A percentile compares a stretch with the other conserved stretches of the same genome.
phyloP scores from a whole-genome alignment of 2,888 invertebrate species.

The Sinohyriopsis cumingii region DNA sequence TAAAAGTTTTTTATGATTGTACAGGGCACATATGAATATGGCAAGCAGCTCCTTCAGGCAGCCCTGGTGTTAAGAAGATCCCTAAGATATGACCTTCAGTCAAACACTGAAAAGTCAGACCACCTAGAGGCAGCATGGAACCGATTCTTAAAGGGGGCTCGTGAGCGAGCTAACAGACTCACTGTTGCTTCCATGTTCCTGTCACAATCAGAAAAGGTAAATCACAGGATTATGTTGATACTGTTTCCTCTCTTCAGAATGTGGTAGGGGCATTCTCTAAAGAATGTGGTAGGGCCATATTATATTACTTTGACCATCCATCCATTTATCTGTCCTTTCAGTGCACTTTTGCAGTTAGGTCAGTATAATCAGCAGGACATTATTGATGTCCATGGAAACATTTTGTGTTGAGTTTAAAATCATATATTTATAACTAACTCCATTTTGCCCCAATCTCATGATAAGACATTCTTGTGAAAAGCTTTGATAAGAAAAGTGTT shows the following conservation, averaged over 20 bases:
- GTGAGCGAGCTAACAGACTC: conserved; percentile 84
- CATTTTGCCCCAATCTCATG: no score
- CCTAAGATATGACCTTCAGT: conserved; percentile 77
- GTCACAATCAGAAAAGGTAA: conserved; percentile 76
- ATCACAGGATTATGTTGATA: background rate
- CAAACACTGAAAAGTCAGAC: conserved; percentile 76
- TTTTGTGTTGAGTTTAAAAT: background rate
- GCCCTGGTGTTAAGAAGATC: conserved; percentile 82
- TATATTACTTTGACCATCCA: background rate
- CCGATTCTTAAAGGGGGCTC: conserved; percentile 80
- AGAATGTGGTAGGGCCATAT: background rate
- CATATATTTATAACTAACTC: background rate
- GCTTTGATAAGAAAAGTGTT: no score
- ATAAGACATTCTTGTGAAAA: no score
- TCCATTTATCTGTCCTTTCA: background rate
- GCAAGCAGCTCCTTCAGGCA: conserved; percentile 84
- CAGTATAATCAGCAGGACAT: background rate
- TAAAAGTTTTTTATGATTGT: conserved; percentile 35
- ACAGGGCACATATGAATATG: conserved; percentile 87
- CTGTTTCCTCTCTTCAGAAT: conserved; percentile 1
- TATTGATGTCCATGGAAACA: background rate
- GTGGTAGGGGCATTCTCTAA: background rate
- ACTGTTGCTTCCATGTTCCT: conserved; percentile 85
- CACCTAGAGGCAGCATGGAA: conserved; percentile 81
- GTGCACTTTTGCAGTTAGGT: no score